Base-by-base conservation (phyloP, 2,113 vertebrate species). In the Butorides virescens region DNA sequence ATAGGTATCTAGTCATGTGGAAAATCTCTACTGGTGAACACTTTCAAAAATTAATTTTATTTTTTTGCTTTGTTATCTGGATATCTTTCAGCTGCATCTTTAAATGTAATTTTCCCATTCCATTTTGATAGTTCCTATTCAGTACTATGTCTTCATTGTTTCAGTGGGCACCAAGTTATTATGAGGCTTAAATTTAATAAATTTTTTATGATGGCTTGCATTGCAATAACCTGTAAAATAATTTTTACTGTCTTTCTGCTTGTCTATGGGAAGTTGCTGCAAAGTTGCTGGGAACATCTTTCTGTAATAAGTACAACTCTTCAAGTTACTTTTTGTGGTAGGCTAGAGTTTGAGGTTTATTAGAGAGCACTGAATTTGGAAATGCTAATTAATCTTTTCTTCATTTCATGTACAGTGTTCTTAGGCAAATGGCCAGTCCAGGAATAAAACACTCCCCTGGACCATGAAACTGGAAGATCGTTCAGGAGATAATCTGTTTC, bases 161-260 rank as follows among this genome's bases (percentile, higher is more conserved):
- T 97, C 59, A 95, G 36, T 59, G 62, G 68, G 61, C 25, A 91
- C 10, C 3, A 73, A 86, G 77, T 73, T 96, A 93, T 96, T 94
- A 74, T 29, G 9, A 79, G 47, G 66, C 68, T 96, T 97, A 96
- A 91, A 94, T 96, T 76, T 93, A 96, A 96, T 96, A 79, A 81
- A 47, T 39, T 49, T 85, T 90, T 93, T 53, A 94, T 92, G 44
- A 96, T 78, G 58, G 36, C 61, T 93, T 93, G 49, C 52, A 79
- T 95, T 78, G 37, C 12, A 88, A 72, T 72, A 55, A 73, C 71
- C 34, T 76, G 67, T 95, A 90, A 97, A 91, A 96, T 79, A 92
- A 86, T 81, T 89, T 86, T 77, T 93, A 90, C 46, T 55, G 29
- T 91, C 78, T 88, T 74, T 72, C 56, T 80, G 20, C n/a, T 88